Evolutionary conservation across 23 tunicate species (phyloP).

Genomic region (Ascidia mentula): DNA sequence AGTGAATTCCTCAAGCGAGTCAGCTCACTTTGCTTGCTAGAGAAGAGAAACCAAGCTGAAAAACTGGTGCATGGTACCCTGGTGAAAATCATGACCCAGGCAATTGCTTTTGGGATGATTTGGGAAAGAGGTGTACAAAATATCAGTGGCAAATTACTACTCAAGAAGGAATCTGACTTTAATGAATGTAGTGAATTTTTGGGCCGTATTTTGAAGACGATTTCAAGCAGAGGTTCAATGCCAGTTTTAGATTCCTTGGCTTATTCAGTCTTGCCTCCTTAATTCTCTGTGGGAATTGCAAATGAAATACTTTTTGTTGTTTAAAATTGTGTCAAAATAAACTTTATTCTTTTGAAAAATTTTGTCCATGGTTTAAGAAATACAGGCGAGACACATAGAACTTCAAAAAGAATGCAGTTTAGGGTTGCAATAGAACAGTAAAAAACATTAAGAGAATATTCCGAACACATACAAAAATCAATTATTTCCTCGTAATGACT

Average conservation of each 20-base stretch:
- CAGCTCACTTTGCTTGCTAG: conserved; percentile 44
- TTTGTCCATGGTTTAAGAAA: too few species aligned
- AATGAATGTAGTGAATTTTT: conserved; percentile 91
- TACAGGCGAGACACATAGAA: too few species aligned
- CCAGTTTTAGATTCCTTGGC: conserved; percentile 80
- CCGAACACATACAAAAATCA: too few species aligned
- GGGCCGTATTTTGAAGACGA: conserved; percentile 54
- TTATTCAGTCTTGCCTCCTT: conserved; percentile 33
- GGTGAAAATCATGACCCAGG: conserved; percentile 56
- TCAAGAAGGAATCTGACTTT: conserved; percentile 55
- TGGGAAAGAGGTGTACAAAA: conserved; percentile 47
- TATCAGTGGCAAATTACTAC: conserved; percentile 25
- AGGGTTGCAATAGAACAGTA: too few species aligned
- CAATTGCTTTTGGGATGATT: conserved; percentile 43
- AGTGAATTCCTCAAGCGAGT: conserved; percentile 49
- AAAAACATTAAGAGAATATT: too few species aligned
- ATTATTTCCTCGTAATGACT: too few species aligned
- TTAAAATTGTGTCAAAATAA: too few species aligned
- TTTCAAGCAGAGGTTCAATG: conserved; percentile 69
- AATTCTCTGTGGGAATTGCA: too few species aligned
- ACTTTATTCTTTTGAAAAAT: too few species aligned
- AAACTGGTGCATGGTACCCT: conserved; percentile 77
- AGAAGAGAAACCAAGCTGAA: conserved; percentile 23
- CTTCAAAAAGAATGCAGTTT: too few species aligned
- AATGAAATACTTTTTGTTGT: too few species aligned